phyloP scores from a whole-genome alignment of 1,140 invertebrate species.

The Tetragnatha versicolor region DNA sequence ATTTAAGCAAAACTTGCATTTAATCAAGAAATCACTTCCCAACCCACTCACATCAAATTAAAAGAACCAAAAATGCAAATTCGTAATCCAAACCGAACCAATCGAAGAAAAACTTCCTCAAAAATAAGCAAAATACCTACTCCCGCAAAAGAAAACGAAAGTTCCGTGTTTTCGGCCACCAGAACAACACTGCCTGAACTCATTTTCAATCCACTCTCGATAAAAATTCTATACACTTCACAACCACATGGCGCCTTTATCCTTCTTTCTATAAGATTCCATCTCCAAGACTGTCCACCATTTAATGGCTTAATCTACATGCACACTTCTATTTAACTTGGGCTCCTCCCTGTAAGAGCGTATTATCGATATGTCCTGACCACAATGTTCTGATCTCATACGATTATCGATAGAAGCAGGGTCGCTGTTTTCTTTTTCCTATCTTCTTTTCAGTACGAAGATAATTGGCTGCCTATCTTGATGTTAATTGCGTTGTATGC shows the following conservation, averaged over 20 bases:
- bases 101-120: no score
- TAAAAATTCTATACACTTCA: not conserved
- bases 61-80: no score
- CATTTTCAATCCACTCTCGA: not conserved
- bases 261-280: constrained; percentile 1
- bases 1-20: no score
- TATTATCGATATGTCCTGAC: constrained; percentile 5
- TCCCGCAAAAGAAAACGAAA: no score
- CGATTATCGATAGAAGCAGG: not conserved
- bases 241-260: not conserved
- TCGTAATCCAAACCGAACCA: no score
- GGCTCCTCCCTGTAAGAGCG: not conserved
- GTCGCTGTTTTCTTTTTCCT: not conserved
- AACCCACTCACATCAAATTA: no score
- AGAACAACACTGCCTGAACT: no score
- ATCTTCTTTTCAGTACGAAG: not conserved
- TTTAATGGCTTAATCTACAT: not conserved
- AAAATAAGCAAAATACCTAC: no score
- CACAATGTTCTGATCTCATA: not conserved
- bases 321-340: not conserved
- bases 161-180: no score
- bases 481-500: not conserved
- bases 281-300: not conserved
- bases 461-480: not conserved
- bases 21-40: no score